These are phyloP conservation scores for Oxyura jamaicensis DNA, from an alignment of 2,113 vertebrate genomes.

Conservation along the genomic window DNA sequence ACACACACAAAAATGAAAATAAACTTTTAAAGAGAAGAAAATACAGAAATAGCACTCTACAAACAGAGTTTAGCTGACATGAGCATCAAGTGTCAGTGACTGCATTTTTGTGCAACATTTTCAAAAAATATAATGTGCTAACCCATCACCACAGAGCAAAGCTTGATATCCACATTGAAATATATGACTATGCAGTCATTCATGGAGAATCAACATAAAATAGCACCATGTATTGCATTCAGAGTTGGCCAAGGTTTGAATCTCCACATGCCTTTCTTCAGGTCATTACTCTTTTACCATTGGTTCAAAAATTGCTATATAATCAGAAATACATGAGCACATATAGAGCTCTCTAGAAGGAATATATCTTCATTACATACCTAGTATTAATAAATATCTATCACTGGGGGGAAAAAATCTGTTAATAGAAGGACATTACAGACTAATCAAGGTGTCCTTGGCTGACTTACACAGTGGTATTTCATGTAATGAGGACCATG, in stretches of 20 bases:
- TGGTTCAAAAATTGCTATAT: constrained; percentile 30
- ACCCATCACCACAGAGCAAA: neutral
- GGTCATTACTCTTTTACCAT: constrained; percentile 14
- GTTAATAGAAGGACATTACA: neutral
- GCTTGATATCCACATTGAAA: neutral
- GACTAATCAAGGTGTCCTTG: constrained; percentile 61
- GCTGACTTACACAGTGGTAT: neutral
- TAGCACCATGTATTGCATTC: neutral
- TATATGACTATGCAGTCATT: neutral
- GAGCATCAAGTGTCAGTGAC: neutral
- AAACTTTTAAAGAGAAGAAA: neutral
- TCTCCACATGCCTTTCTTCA: neutral
- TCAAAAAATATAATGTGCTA: neutral
- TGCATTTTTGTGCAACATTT: neutral
- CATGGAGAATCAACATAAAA: neutral
- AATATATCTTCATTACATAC: constrained; percentile 59
- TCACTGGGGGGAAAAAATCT: neutral
- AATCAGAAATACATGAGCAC: constrained; percentile 38
- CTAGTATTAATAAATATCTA: constrained; percentile 44
- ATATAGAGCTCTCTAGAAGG: neutral
- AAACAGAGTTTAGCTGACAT: neutral
- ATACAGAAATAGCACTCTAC: neutral
- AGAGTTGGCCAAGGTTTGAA: neutral
- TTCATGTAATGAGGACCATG: constrained; percentile 36
- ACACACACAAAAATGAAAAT: neutral